These are phyloP conservation scores for Cantharis rufa DNA, from an alignment of 2,888 invertebrate species.

Conservation along the genomic window DNA sequence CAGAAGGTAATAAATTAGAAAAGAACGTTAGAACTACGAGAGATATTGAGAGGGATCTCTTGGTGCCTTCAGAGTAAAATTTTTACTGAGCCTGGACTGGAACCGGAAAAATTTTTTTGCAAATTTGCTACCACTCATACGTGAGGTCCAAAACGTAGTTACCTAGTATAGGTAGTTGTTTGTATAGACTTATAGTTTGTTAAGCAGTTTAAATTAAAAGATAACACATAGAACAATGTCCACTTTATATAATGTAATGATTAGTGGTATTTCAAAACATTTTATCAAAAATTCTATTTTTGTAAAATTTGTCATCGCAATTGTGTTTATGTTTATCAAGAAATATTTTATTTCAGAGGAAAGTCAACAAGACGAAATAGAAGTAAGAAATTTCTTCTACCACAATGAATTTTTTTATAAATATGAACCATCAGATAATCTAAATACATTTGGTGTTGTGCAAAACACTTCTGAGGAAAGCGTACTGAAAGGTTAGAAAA, in stretches of 20 bases:
- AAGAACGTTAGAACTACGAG: too few relatives aligned
- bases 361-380: not conserved
- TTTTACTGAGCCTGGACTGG: too few relatives aligned
- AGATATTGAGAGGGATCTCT: too few relatives aligned
- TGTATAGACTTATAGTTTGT: not conserved
- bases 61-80: too few relatives aligned
- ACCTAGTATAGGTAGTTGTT: not conserved
- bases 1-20: too few relatives aligned
- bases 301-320: not conserved
- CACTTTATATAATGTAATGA: not conserved
- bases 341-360: not conserved
- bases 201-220: not conserved
- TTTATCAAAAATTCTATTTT: not conserved
- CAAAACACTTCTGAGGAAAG: not conserved
- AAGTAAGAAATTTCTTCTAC: not conserved
- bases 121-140: not conserved
- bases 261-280: not conserved
- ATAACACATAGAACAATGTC: not conserved
- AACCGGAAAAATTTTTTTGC: too few relatives aligned
- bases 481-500: not conserved
- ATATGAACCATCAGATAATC: not conserved
- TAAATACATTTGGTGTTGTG: not conserved
- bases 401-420: not conserved
- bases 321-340: not conserved
- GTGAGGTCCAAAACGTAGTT: not conserved